Evolutionary conservation across 2,113 vertebrate species (phyloP).

Genomic region (Lanius ludovicianus): DNA sequence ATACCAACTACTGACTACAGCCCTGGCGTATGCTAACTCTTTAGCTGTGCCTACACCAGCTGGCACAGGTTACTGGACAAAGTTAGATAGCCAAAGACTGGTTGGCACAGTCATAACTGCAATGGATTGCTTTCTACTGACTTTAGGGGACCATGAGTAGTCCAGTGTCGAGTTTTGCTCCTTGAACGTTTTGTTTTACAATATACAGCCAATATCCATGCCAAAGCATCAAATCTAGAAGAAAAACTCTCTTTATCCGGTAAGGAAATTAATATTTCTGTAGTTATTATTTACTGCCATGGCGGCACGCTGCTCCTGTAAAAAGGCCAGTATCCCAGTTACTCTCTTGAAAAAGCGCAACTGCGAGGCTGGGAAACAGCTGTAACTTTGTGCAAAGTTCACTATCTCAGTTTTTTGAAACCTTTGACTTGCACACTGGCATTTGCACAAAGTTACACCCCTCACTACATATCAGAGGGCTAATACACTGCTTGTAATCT

Average conservation of each 20-base stretch:
- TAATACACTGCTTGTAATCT: not conserved
- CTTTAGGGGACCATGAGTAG: not conserved
- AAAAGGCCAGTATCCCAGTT: not conserved
- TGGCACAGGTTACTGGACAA: not conserved
- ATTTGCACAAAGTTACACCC: not conserved
- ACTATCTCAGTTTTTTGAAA: not conserved
- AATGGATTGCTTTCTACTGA: not conserved
- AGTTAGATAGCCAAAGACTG: not conserved
- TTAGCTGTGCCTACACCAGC: not conserved
- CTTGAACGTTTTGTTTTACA: not conserved
- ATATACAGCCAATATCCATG: not conserved
- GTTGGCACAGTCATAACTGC: not conserved
- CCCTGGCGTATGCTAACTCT: not conserved
- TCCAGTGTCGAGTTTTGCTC: not conserved
- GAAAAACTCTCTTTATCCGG: not conserved
- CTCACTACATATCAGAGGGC: slow-evolving; percentile 13
- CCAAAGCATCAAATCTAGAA: not conserved
- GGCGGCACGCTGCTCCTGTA: not conserved
- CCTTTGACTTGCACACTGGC: not conserved
- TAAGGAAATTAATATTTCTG: not conserved
- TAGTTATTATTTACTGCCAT: not conserved
- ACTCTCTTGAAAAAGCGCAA: not conserved
- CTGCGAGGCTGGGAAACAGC: slow-evolving; percentile 11
- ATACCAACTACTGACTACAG: not conserved
- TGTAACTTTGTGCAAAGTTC: not conserved